phyloP scores from a whole-genome alignment of 2,113 vertebrate species.

The Aspidoscelis tigris region DNA sequence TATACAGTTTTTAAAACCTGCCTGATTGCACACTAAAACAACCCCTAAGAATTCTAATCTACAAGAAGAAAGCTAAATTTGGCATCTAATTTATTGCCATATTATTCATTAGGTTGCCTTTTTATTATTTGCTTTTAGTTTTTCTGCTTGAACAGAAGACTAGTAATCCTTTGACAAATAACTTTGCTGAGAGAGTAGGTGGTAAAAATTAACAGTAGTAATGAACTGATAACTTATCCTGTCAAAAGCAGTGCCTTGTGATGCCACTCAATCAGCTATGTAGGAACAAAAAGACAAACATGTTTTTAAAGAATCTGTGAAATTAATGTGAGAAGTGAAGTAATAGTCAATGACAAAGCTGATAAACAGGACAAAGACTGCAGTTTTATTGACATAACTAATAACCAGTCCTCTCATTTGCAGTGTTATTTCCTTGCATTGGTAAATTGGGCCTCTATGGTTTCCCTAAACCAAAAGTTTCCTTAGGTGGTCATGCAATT shows the following conservation, averaged over 20 bases:
- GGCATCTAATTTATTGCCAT: not conserved
- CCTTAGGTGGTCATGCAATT: too few species aligned
- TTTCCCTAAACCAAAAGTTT: too few species aligned
- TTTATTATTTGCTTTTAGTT: slow-evolving; percentile 15
- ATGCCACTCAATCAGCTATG: not conserved
- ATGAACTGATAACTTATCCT: slow-evolving; percentile 17
- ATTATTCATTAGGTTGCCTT: slow-evolving; percentile 16
- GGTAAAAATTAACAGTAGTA: not conserved
- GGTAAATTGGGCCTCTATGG: too few species aligned
- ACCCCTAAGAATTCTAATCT: not conserved
- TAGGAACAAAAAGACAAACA: not conserved
- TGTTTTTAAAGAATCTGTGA: not conserved
- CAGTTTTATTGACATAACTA: too few species aligned
- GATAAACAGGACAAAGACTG: not conserved
- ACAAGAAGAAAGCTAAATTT: not conserved
- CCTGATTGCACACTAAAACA: too few species aligned
- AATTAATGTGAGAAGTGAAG: not conserved
- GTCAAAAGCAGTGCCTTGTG: not conserved
- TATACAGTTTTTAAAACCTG: too few species aligned
- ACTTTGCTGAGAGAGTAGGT: slow-evolving; percentile 2
- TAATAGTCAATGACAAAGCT: not conserved
- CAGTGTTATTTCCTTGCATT: too few species aligned
- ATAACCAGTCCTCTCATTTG: too few species aligned
- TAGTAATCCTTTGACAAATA: slow-evolving; percentile 9
- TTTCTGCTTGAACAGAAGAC: slow-evolving; percentile 19